phyloP scores from a whole-genome alignment of 2,113 vertebrate genomes.

The Pithys albifrons region DNA sequence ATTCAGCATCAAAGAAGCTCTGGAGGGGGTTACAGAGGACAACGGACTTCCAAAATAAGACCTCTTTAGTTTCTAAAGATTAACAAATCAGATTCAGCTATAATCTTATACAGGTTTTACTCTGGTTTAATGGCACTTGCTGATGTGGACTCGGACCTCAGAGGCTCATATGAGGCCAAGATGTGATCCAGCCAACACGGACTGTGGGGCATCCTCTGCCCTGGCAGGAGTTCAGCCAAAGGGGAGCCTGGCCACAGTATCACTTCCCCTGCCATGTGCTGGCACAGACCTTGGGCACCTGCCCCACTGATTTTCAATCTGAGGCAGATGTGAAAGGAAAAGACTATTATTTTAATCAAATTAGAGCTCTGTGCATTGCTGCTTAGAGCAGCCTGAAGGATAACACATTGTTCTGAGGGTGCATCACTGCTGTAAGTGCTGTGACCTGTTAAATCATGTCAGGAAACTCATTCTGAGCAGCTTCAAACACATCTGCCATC shows the following conservation, averaged over 20 bases:
- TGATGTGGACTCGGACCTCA: neutral
- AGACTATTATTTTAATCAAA: slow-evolving; percentile 32
- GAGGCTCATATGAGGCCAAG: neutral
- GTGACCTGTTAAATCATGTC: slow-evolving; percentile 52
- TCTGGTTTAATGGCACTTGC: neutral
- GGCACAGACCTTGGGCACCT: neutral
- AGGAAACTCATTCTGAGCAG: slow-evolving; percentile 47
- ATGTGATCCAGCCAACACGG: neutral
- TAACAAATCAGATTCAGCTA: neutral
- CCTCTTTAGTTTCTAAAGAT: neutral
- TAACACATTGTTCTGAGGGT: neutral
- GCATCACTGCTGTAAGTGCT: neutral
- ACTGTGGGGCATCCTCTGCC: neutral
- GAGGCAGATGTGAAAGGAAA: slow-evolving; percentile 34
- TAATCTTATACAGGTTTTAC: neutral
- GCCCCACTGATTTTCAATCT: neutral
- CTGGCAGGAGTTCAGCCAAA: neutral
- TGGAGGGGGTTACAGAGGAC: neutral
- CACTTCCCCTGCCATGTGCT: neutral
- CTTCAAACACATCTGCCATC: slow-evolving; percentile 56
- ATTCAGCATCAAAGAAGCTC: neutral
- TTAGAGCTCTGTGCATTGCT: neutral
- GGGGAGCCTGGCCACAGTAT: neutral
- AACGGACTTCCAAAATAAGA: neutral
- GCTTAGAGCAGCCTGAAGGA: slow-evolving; percentile 10